Evolutionary conservation across 2,113 vertebrate species (phyloP).

Genomic region (pig (Sus scrofa)): T2T-Sscrofa CM000819.6:46803001-46803500

Average conservation of each 20-base stretch:
- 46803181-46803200: background rate
- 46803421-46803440: background rate
- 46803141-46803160: background rate
- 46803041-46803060: background rate
- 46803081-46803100: background rate
- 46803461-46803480: background rate
- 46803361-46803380: background rate
- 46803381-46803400: background rate
- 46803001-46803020: background rate
- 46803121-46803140: background rate
- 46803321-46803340: background rate
- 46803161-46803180: background rate
- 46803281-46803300: conserved; percentile 8
- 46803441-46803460: background rate
- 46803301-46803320: background rate
- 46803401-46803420: background rate
- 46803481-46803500: too few species aligned
- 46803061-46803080: background rate
- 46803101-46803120: background rate
- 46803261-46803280: background rate
- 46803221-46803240: background rate
- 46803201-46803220: background rate
- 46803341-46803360: background rate
- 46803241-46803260: background rate
- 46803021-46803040: background rate